Evolutionary conservation across 2,888 invertebrate genomes (phyloP).

Genomic region (Pecten maximus): DNA sequence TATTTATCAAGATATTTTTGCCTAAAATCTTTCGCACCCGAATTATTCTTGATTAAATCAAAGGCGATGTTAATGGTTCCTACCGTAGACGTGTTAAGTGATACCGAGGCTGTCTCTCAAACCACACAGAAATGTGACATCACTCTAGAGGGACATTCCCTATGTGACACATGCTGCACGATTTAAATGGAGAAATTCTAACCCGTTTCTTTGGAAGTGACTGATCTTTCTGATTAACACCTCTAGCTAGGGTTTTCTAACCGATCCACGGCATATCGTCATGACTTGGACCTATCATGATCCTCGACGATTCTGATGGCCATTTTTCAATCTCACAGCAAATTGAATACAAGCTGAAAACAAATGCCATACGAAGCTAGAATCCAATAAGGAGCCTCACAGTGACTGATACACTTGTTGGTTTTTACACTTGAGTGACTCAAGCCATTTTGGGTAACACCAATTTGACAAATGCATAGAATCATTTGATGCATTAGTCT

Average conservation of each 20-base stretch:
- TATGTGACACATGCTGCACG: neutral
- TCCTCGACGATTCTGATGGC: neutral
- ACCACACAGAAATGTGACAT: neutral
- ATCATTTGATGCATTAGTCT: conserved; percentile 18
- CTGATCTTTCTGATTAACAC: conserved; percentile 8
- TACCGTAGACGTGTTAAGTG: neutral
- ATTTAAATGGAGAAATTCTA: neutral
- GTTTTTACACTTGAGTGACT: conserved; percentile 4
- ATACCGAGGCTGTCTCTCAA: neutral
- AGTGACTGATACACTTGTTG: neutral
- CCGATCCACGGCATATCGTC: neutral
- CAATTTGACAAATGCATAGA: conserved; percentile 19
- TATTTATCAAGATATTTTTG: neutral
- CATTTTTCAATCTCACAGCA: neutral
- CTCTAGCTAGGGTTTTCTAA: neutral
- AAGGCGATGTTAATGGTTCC: neutral
- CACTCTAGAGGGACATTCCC: neutral
- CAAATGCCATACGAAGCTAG: neutral
- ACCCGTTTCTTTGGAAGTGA: neutral
- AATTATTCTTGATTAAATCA: neutral
- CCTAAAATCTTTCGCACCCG: neutral
- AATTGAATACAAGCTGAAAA: conserved; percentile 14
- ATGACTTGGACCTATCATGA: neutral
- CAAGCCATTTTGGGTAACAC: conserved; percentile 5
- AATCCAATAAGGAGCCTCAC: neutral